Evolutionary conservation across 2,797 vertebrate species (phyloP), one percentile per base, ranked within the genome.

Genomic region (Danio tinwini): DNA sequence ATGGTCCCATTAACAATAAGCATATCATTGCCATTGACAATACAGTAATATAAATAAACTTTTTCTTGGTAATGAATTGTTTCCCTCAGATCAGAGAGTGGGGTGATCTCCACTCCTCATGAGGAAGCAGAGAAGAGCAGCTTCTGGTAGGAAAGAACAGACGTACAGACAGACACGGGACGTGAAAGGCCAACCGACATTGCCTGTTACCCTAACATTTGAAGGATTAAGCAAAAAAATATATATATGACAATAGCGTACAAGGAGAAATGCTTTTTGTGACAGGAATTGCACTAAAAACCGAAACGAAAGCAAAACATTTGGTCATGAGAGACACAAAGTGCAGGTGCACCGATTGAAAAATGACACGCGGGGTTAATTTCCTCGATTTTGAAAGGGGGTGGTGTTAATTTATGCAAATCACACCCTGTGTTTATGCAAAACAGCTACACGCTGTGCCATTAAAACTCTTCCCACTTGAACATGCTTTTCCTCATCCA

Each of bases 301-400:
- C 14, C 5, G 21, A 74, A 9, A 63, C 4, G 0, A 37, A 62
- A 55, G 12, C 5, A 19, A 29, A 72, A 76, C 61, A 78, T 84
- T 87, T 88, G 88, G 90, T 91, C 86, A 68, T 83, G 81, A 86
- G 81, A 86, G 63, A 89, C 89, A 90, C 89, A 93, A 93, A 93
- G 93, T 93, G 92, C 92, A 89, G 90, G 88, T 81, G 92, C 90
- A 90, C 93, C 89, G 91, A 92, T 90, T 92, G 89, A 89, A 84
- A 40, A 80, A 76, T 65, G 71, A 82, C 47, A 52, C 56, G 69
- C n/a, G 61, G 59, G 65, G 39, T 75, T n/a, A 74, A 62, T 14
- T 50, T 63, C 37, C 59, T 65, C 53, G 52, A 45, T 69, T 62
- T 75, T 45, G 29, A 3, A 13, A 7, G 55, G 56, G 14, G 5